Percentiles rank a stretch among this genome's conserved stretches.
Conservation (phyloP, 35 echinoderm and acorn worm species). For the Apostichopus californicus region DNA sequence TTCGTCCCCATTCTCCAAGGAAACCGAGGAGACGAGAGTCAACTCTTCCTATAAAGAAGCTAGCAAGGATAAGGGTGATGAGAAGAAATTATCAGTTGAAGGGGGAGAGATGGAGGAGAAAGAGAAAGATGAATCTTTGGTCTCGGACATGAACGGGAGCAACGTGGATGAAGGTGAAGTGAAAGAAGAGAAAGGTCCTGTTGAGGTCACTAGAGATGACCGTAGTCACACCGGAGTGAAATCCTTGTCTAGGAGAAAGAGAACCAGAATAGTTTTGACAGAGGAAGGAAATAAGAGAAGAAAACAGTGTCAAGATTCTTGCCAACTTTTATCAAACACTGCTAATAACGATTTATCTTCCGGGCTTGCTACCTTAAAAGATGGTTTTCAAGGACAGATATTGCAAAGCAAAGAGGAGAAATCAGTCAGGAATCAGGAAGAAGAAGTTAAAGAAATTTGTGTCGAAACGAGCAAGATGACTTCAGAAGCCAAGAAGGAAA, state of each 20-base stretch:
- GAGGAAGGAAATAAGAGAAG: conserved; percentile 23
- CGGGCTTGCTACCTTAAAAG: neutral
- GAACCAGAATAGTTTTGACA: neutral
- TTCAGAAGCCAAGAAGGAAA: neutral
- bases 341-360: neutral
- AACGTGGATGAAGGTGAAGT: neutral
- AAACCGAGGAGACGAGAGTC: neutral
- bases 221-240: neutral
- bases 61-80: neutral
- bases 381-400: neutral
- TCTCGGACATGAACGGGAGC: neutral
- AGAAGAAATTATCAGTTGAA: neutral
- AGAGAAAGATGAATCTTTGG: neutral
- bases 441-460: neutral
- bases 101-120: neutral
- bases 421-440: neutral
- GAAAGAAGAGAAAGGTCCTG: neutral
- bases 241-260: conserved; percentile 41
- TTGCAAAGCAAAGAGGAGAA: neutral
- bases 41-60: conserved; percentile 13
- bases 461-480: neutral
- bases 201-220: neutral
- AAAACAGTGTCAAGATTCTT: conserved; percentile 21
- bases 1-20: conserved; percentile 22
- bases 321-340: neutral